Conservation (phyloP, 2,797 vertebrate genomes). For the Sebastes taczanowskii region DNA sequence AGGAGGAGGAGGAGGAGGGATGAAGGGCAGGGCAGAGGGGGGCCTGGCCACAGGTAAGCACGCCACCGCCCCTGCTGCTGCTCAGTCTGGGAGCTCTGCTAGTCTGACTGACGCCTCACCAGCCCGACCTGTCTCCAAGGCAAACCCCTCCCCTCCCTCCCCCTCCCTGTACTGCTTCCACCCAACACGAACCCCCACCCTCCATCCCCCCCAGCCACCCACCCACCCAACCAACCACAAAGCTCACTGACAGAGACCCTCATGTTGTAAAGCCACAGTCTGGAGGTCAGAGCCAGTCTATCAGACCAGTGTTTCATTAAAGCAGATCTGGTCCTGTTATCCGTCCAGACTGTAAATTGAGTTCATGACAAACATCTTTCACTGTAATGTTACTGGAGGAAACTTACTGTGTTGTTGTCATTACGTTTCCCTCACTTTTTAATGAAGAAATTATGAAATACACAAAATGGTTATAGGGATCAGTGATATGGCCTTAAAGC, state of each 20-base stretch:
- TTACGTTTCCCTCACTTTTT: no score
- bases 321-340: background rate
- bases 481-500: no score
- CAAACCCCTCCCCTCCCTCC: background rate
- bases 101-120: conserved; percentile 51
- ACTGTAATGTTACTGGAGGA: no score
- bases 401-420: no score
- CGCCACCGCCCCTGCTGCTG: conserved; percentile 60
- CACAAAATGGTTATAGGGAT: no score
- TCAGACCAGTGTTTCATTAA: background rate
- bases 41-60: conserved; percentile 95
- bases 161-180: conserved; percentile 34
- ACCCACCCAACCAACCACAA: background rate
- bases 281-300: conserved; percentile 20
- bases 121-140: conserved; percentile 47
- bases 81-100: conserved; percentile 68
- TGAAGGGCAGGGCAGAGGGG: conserved; percentile 96
- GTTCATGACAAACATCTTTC: background rate
- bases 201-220: background rate
- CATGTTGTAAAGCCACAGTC: conserved; percentile 51
- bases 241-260: conserved; percentile 25
- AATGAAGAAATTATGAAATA: no score
- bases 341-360: no score
- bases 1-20: conserved; percentile 88
- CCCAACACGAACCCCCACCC: background rate